Evolutionary conservation across 1,140 invertebrate genomes (phyloP).

Genomic region (Bombus confusus): DNA sequence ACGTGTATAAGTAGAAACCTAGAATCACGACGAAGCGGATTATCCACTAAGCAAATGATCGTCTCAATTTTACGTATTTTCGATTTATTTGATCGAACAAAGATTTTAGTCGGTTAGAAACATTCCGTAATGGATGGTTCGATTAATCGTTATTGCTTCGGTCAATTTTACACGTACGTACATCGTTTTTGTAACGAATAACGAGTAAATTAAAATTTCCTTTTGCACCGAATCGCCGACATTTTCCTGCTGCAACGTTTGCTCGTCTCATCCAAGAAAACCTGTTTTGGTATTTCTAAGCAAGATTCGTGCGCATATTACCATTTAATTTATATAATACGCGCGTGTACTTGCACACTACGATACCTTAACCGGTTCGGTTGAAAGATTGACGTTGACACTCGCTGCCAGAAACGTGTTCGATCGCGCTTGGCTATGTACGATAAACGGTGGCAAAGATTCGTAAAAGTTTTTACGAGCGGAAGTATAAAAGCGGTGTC

Average conservation of each 20-base stretch:
- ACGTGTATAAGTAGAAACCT: neutral
- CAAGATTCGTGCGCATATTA: neutral
- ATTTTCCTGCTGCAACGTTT: neutral
- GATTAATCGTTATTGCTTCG: neutral
- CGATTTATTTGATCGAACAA: neutral
- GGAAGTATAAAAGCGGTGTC: neutral
- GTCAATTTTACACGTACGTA: no score
- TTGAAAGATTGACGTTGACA: no score
- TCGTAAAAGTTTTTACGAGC: conserved; percentile 25
- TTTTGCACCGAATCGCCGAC: neutral
- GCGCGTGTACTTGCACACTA: no score
- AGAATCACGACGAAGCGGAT: neutral
- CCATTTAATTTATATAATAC: conserved; percentile 1
- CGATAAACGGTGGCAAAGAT: neutral
- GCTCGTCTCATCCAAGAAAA: conserved; percentile 12
- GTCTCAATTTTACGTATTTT: neutral
- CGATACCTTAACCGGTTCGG: no score
- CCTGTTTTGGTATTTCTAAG: neutral
- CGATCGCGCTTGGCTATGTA: neutral
- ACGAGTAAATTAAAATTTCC: neutral
- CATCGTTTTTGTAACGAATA: neutral
- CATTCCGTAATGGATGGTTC: neutral
- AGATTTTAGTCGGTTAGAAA: neutral
- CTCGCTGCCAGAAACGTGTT: neutral
- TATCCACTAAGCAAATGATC: neutral